Base-by-base conservation (phyloP, 2,888 invertebrate genomes). In the Thyatira batis region DNA sequence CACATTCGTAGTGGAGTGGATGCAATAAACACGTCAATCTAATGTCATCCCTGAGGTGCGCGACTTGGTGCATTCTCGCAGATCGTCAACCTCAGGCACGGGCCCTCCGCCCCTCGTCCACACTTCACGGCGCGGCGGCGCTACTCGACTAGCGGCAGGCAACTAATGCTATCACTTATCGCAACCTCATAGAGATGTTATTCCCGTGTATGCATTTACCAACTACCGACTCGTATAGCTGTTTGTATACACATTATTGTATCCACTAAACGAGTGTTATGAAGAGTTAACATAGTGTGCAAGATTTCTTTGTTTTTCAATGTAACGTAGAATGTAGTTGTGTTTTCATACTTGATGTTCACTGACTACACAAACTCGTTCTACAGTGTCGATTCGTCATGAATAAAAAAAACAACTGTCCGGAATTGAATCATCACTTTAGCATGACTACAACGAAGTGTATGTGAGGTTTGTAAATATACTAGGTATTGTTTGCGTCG, bases 61-160 rank as follows among this genome's bases (percentile, higher is more conserved):
- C 79, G 76, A 66, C 78, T 79, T 78, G 80, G 82, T 80, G 83
- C 87, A 86, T 87, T 87, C 88, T 85, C 84, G 76, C 77, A 76
- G 89, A 88, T 80, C 87, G 85, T 87, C 89, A 89, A 89, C 89
- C 89, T 87, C 85, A 76, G 63, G 51, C 57, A 57, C 63, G 69
- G 70, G 69, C 74, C 74, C 74, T 76, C 74, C 73, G 71, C 72
- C 66, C 67, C 69, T 72, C 70, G 68, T 61, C 63, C 60, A 64
- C 63, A 61, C 66, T 67, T 50, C 45, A 33, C 28, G 44, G 23
- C 25, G 30, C 23, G 49, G n/a, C n/a, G n/a, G n/a, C 33, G 20
- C 30, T 23, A 45, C 45, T 45, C 17, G 30, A 45, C 45, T 51
- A 20, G 39, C 28, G 49, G 9, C 48, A 20, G 53, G 20, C 59